Base-by-base conservation (phyloP, 2,797 vertebrate genomes). In the Rhyacichthys aspro region DNA sequence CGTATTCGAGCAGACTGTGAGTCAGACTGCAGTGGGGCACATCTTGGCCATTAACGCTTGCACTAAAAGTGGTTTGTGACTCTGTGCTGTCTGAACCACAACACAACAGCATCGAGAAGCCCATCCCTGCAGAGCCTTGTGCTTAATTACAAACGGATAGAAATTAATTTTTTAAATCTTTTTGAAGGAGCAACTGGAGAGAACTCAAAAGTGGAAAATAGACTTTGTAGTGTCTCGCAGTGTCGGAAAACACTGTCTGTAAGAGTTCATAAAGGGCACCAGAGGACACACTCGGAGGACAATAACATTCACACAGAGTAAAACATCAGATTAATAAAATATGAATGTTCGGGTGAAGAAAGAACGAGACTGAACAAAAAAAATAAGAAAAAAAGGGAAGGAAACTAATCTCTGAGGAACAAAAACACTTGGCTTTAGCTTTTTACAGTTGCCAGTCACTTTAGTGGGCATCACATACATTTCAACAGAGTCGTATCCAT, bases 401-500 rank as follows among this genome's bases (percentile, higher is more conserved):
- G 34, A 16, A 4, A 11, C n/a, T n/a, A n/a, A n/a, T n/a, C n/a
- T 5, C 7, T 37, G 36, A 34, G 12, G 5, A 17, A 1, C 15
- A 11, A 19, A 38, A 41, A 23, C 34, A 52, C 16, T n/a, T 39
- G 11, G 18, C 36, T 41, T 14, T 43, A 54, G 9, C 45, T 37
- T 28, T 9, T 15, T 45, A 9, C 8, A 55, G 19, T 34, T 11
- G 7, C 17, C 62, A 42, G 46, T 59, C 54, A 43, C 12, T 37
- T 19, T 8, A 54, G 47, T 36, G 6, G 34, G 17, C 14, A 47
- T 10, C 16, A 28, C 28, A 45, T 15, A 28, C 19, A 44, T 55
- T 49, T 43, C 59, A 45, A 32, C 32, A 63, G 28, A 46, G 46
- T 54, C 57, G 80, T 71, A 56, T 50, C 80, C 75, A 77, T 73